These are phyloP conservation scores for Laothoe populi DNA, from an alignment of 2,888 invertebrate species.

Conservation along the genomic window DNA sequence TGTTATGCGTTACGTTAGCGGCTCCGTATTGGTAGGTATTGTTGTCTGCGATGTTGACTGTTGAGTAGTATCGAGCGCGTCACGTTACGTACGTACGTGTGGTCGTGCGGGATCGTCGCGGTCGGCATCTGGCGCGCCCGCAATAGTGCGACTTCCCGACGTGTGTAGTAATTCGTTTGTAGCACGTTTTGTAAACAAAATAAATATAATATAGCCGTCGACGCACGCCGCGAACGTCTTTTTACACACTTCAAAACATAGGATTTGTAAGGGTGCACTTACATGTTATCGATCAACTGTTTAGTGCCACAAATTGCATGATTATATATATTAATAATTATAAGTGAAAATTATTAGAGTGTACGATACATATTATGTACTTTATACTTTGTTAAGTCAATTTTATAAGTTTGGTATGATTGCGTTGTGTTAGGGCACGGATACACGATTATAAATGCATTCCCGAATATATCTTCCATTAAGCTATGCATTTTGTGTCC, in stretches of 20 bases:
- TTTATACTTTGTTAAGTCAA: constrained; percentile 66
- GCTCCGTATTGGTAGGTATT: not conserved
- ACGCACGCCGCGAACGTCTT: constrained; percentile 57
- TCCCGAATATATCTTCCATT: constrained; percentile 73
- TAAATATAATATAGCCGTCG: constrained; percentile 46
- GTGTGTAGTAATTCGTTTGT: constrained; percentile 46
- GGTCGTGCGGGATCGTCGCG: too few relatives aligned
- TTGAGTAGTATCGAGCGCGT: not conserved
- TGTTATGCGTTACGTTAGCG: not conserved
- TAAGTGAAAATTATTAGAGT: constrained; percentile 52
- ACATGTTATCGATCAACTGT: constrained; percentile 43
- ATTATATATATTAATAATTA: constrained; percentile 46
- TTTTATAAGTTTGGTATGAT: constrained; percentile 68
- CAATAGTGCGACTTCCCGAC: not conserved
- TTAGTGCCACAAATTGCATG: constrained; percentile 53
- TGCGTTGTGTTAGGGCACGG: constrained; percentile 49
- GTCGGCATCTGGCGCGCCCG: not conserved
- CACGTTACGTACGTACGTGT: too few relatives aligned
- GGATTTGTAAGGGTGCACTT: constrained; percentile 54
- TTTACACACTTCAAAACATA: constrained; percentile 49
- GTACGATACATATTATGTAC: constrained; percentile 49
- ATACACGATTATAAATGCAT: constrained; percentile 69
- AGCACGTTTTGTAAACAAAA: constrained; percentile 50
- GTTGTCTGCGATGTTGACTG: not conserved
- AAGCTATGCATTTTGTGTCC: constrained; percentile 64